Conservation (phyloP, 2,888 invertebrate genomes). For the Andricus curvator region DNA sequence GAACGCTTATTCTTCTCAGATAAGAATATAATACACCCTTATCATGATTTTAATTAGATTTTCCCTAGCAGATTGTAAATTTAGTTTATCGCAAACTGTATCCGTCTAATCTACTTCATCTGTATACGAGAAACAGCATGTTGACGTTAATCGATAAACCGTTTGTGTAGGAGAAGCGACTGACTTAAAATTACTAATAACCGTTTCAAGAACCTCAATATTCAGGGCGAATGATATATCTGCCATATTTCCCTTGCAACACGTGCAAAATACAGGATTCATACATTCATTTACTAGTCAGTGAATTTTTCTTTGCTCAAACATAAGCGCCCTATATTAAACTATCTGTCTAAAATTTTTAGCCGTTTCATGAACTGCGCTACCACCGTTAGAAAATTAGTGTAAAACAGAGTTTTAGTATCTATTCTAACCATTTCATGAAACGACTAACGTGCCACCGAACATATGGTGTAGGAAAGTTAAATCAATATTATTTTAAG, state of each 20-base stretch:
- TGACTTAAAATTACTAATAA: slow-evolving; percentile 33
- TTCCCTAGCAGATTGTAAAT: not conserved
- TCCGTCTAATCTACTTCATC: not conserved
- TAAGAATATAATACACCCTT: not conserved
- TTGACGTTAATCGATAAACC: slow-evolving; percentile 31
- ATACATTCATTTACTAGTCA: not conserved
- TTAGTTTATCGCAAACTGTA: not conserved
- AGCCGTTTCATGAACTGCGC: too few species aligned
- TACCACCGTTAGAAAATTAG: too few species aligned
- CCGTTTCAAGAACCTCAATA: not conserved
- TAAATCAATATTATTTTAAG: too few species aligned
- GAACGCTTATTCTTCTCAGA: not conserved
- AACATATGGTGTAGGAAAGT: too few species aligned
- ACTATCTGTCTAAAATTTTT: too few species aligned
- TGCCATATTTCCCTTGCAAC: not conserved
- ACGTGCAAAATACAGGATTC: not conserved
- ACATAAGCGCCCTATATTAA: too few species aligned
- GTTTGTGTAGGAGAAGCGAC: not conserved
- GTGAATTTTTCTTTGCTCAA: too few species aligned
- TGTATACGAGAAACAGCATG: not conserved
- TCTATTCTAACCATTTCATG: too few species aligned
- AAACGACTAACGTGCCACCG: too few species aligned
- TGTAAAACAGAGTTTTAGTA: too few species aligned
- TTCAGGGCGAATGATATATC: not conserved
- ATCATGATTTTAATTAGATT: slow-evolving; percentile 8